phyloP scores from a whole-genome alignment of 1,140 invertebrate genomes.

The Drosophila ananassae region DNA sequence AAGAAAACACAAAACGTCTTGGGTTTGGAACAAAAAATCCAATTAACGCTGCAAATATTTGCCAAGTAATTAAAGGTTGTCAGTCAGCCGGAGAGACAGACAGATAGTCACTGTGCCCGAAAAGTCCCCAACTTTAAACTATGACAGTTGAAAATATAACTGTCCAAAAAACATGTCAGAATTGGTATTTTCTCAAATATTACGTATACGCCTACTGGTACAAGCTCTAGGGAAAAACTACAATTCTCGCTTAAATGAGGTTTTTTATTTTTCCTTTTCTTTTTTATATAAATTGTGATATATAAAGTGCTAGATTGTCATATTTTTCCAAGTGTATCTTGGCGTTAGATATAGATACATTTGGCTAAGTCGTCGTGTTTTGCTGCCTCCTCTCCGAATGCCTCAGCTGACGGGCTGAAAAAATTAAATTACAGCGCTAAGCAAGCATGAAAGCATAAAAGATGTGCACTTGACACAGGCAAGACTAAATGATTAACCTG shows the following conservation, averaged over 20 bases:
- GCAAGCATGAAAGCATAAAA: conserved; percentile 59
- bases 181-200: background rate
- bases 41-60: conserved; percentile 80
- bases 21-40: conserved; percentile 47
- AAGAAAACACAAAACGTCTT: conserved; percentile 14
- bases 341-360: conserved; percentile 20
- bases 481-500: conserved; percentile 66
- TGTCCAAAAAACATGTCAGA: background rate
- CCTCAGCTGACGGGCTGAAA: conserved; percentile 38
- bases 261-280: too few relatives aligned
- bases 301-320: background rate
- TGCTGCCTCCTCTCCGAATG: conserved; percentile 34
- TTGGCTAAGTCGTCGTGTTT: conserved; percentile 32
- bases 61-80: conserved; percentile 72
- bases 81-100: conserved; percentile 5
- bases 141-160: background rate
- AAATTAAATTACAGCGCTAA: conserved; percentile 65
- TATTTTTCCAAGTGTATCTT: conserved; percentile 18
- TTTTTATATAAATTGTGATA: too few relatives aligned
- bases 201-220: background rate
- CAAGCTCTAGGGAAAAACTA: too few relatives aligned
- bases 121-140: conserved; percentile 19
- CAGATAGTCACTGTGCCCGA: conserved; percentile 27
- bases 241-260: too few relatives aligned
- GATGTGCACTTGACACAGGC: conserved; percentile 54